These are phyloP conservation scores for Atta texana DNA, from an alignment of 1,140 invertebrate genomes.

Conservation along the genomic window DNA sequence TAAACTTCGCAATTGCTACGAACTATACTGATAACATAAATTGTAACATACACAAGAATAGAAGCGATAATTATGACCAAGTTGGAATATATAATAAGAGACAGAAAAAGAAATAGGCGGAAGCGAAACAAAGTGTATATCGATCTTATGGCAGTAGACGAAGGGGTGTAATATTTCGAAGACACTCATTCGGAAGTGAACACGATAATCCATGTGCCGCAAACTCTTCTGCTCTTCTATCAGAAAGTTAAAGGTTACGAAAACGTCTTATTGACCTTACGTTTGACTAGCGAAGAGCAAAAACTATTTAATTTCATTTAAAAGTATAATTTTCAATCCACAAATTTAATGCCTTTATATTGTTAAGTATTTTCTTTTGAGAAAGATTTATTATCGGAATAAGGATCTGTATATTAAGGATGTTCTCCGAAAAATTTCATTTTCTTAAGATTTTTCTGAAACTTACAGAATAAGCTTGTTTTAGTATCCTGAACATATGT, in stretches of 20 bases:
- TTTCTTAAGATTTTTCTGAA: too few relatives aligned
- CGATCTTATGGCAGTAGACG: constrained; percentile 39
- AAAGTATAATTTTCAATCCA: neutral
- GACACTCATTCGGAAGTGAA: constrained; percentile 30
- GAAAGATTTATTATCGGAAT: too few relatives aligned
- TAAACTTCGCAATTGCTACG: neutral
- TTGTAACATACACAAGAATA: constrained; percentile 2
- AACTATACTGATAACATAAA: neutral
- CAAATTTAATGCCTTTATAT: too few relatives aligned
- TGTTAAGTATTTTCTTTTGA: too few relatives aligned
- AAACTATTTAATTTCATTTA: neutral
- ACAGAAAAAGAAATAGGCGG: neutral
- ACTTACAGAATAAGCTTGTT: too few relatives aligned
- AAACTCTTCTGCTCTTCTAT: neutral
- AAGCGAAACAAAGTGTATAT: constrained; percentile 60
- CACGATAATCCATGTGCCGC: constrained; percentile 46
- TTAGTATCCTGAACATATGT: too few relatives aligned
- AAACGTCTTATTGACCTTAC: constrained; percentile 46
- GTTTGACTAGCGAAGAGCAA: neutral
- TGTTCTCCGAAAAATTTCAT: too few relatives aligned
- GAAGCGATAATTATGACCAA: constrained; percentile 36
- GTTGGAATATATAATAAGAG: neutral
- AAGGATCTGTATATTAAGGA: too few relatives aligned
- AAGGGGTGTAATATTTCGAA: constrained; percentile 34
- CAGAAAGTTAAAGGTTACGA: constrained; percentile 72